Evolutionary conservation across 2,888 invertebrate species (phyloP), one percentile per base, ranked within the genome.

Genomic region (Pollenia labialis): DNA sequence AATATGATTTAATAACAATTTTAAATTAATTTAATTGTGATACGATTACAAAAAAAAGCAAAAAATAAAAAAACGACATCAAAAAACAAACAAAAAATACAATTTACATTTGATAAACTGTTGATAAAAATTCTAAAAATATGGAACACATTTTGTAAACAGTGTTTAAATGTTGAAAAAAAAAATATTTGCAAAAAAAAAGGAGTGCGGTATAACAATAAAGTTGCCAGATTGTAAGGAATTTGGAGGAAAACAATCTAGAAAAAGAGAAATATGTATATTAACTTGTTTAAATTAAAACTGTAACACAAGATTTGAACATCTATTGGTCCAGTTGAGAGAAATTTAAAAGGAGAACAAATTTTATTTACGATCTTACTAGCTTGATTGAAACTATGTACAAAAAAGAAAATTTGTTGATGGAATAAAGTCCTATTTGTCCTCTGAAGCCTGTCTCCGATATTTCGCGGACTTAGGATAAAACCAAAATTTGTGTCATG

Each of bases 1-100:
- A 85, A 85, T 81, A 69, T 81, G 58, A 85, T 81, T 76, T 71
- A 85, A 71, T 56, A 76, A 81, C 48, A 85, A 81, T 71, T 81
- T 77, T 76, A 75, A 76, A 76, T 32, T 69, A 81, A 81, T 75
- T 76, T 81, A 75, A 81, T 81, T 81, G 79, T 66, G 69, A 64
- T 71, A 62, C 32, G 81, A 75, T 81, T 68, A 81, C 66, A 80
- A 75, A 75, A 66, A 68, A 56, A 16, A 52, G 52, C 2, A 81
- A 72, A n/a, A 58, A 48, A 66, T 6, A 14, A 7, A 50, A 56
- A 46, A 69, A 50, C 40, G 18, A 44, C 11, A 16, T 42, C 40
- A 56, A 62, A 60, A 69, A 46, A 16, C 10, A 69, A 46, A 12
- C 10, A 56, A 44, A 46, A 87, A 62, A 74, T 16, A 76, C 54